phyloP scores from a whole-genome alignment of 2,113 vertebrate species.

The Pagrus major region DNA sequence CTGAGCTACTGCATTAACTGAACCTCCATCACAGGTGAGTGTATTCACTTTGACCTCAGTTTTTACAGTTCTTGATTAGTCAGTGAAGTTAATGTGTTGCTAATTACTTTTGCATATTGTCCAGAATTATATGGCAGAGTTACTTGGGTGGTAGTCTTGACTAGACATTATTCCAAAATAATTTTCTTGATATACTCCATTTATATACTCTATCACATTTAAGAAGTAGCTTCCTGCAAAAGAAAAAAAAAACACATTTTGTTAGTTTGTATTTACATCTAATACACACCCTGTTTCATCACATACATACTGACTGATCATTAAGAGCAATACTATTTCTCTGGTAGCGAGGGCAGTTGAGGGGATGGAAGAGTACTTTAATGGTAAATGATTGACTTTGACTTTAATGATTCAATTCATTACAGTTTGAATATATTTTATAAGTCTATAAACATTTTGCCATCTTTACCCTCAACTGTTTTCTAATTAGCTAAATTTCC shows the following conservation, averaged over 20 bases:
- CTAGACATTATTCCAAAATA: not conserved
- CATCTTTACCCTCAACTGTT: no score
- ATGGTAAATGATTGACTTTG: no score
- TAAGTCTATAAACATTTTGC: not conserved
- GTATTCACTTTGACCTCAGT: not conserved
- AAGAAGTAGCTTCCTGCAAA: not conserved
- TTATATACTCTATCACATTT: not conserved
- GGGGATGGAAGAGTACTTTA: no score
- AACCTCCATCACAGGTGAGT: conserved; percentile 57
- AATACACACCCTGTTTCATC: not conserved
- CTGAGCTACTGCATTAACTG: conserved; percentile 28
- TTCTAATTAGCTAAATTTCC: not conserved
- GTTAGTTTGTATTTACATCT: not conserved
- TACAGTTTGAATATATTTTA: not conserved
- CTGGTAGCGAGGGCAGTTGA: not conserved
- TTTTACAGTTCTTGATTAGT: not conserved
- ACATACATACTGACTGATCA: not conserved
- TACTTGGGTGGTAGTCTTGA: not conserved
- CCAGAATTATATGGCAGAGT: not conserved
- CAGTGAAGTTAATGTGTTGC: not conserved
- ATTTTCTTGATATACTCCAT: not conserved
- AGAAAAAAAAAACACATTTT: not conserved
- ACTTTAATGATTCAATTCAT: not conserved
- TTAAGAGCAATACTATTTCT: not conserved
- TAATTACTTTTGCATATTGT: not conserved